phyloP scores from a whole-genome alignment of 2,888 invertebrate genomes.

The Caradrina clavipalpis region DNA sequence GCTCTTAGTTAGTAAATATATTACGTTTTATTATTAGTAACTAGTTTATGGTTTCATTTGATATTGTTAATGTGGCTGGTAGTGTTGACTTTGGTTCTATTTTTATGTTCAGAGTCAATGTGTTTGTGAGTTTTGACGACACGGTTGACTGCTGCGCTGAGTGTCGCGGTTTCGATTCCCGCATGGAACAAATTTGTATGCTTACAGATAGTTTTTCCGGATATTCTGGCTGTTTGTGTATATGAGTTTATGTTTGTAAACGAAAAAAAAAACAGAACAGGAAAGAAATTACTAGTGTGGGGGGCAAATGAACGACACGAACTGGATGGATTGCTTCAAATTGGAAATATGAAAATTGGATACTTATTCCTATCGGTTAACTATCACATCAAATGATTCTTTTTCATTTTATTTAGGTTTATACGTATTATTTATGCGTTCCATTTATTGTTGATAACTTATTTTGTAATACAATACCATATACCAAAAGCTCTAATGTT shows the following conservation, averaged over 20 bases:
- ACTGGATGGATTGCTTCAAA: too few relatives aligned
- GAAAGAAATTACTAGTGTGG: too few relatives aligned
- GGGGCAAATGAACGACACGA: too few relatives aligned
- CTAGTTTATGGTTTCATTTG: constrained; percentile 41
- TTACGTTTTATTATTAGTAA: constrained; percentile 48
- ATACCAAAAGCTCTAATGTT: constrained; percentile 3
- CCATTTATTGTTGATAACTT: not conserved
- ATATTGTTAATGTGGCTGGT: constrained; percentile 6
- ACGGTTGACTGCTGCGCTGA: too few relatives aligned
- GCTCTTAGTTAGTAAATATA: constrained; percentile 59
- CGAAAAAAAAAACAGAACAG: too few relatives aligned
- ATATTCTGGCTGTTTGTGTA: too few relatives aligned
- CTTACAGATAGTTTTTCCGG: too few relatives aligned
- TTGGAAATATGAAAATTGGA: too few relatives aligned
- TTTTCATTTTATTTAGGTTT: not conserved
- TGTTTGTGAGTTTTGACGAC: not conserved
- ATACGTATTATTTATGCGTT: not conserved
- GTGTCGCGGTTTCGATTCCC: too few relatives aligned
- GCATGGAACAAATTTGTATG: too few relatives aligned
- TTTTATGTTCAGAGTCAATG: constrained; percentile 15
- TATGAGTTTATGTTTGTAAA: too few relatives aligned
- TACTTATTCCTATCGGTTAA: not conserved
- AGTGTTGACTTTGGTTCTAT: constrained; percentile 1
- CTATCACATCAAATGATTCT: not conserved
- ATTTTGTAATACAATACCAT: constrained; percentile 12